These are phyloP conservation scores for Amphimedon queenslandica DNA, from an alignment of 37 sponge, comb jelly and placozoan species.

Conservation along the genomic window DNA sequence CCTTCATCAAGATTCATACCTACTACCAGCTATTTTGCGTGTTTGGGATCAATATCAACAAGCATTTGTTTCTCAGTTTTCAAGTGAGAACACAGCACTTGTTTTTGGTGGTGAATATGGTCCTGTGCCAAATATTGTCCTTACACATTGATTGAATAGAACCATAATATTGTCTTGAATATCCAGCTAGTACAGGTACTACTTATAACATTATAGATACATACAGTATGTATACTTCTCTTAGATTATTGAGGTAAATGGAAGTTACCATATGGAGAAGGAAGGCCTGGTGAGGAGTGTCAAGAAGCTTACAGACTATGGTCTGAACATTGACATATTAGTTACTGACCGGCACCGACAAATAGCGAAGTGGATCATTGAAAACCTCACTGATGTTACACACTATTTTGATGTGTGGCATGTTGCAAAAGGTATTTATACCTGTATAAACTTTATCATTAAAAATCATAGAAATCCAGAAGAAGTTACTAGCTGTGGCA, in stretches of 20 bases:
- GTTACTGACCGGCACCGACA: slow-evolving; percentile 16
- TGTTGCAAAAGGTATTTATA: slow-evolving; percentile 27
- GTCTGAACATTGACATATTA: neutral
- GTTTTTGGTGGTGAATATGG: slow-evolving; percentile 18
- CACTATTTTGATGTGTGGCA: slow-evolving; percentile 34
- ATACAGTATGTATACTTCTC: neutral
- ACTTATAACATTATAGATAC: neutral
- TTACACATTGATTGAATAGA: slow-evolving; percentile 27
- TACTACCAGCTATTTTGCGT: neutral
- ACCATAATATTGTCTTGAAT: slow-evolving; percentile 10
- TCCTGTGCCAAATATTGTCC: slow-evolving; percentile 37
- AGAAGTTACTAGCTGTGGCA: neutral
- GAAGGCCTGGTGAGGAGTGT: slow-evolving; percentile 4
- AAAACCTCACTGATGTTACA: neutral
- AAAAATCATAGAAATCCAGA: too few species aligned
- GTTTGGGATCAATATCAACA: too few species aligned
- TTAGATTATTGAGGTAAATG: slow-evolving; percentile 30
- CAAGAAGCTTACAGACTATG: neutral
- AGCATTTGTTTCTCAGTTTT: too few species aligned
- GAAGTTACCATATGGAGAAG: slow-evolving; percentile 18
- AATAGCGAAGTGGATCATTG: slow-evolving; percentile 19
- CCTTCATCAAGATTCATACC: neutral
- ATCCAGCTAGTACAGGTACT: slow-evolving; percentile 37
- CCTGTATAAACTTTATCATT: too few species aligned
- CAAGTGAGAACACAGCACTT: too few species aligned